Evolutionary conservation across 2,113 vertebrate species (phyloP).

Genomic region (Alethe diademata): DNA sequence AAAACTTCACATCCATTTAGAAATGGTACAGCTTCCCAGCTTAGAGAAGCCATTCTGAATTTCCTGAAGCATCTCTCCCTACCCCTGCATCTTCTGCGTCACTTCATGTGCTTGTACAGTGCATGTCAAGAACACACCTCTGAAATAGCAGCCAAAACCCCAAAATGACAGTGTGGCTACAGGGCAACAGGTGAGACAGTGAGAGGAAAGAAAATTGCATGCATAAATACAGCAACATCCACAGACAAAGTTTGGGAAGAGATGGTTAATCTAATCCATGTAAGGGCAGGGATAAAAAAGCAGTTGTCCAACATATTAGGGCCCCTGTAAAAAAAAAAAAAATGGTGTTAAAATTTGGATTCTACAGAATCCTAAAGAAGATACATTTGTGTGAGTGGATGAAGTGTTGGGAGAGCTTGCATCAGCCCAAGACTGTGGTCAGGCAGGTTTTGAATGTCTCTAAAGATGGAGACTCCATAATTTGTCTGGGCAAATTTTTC

Average conservation of each 20-base stretch:
- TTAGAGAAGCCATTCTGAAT: not conserved
- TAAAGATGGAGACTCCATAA: not conserved
- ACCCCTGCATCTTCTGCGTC: not conserved
- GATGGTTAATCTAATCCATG: not conserved
- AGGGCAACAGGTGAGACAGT: not conserved
- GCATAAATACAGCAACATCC: not conserved
- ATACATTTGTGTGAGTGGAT: not conserved
- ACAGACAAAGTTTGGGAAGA: not conserved
- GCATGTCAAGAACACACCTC: not conserved
- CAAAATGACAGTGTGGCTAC: not conserved
- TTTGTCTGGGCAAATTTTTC: not conserved
- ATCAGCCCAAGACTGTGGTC: not conserved
- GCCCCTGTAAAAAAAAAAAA: accelerated
- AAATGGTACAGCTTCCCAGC: not conserved
- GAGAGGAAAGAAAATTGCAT: not conserved
- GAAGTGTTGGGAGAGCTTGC: not conserved
- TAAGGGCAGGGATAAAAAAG: not conserved
- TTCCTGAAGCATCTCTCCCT: not conserved
- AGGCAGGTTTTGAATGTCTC: not conserved
- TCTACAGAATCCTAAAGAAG: not conserved
- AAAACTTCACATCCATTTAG: not conserved
- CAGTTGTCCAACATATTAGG: not conserved
- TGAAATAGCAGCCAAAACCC: not conserved
- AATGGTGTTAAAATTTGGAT: not conserved
- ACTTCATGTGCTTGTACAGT: accelerated